Percentiles rank a stretch among this genome's conserved stretches.
phyloP scores from a whole-genome alignment of 2,888 invertebrate genomes.

The Holacanthella duospinosa region DNA sequence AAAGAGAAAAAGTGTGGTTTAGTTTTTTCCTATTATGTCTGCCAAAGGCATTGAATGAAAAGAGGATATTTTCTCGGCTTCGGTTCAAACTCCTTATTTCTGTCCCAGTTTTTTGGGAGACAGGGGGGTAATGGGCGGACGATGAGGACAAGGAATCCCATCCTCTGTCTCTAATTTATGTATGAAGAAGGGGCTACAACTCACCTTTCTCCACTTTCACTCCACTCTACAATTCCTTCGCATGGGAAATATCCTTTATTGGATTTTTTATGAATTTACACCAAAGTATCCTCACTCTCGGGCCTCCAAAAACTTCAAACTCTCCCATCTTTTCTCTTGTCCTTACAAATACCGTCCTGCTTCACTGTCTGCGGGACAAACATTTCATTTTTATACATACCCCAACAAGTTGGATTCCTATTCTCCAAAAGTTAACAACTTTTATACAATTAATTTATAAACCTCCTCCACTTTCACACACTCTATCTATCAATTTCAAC shows the following conservation, averaged over 20 bases:
- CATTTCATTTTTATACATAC: too few relatives aligned
- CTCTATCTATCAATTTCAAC: too few relatives aligned
- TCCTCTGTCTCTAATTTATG: neutral
- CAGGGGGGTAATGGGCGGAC: neutral
- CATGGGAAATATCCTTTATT: neutral
- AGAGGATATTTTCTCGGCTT: too few relatives aligned
- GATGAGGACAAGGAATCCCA: neutral
- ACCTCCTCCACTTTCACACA: too few relatives aligned
- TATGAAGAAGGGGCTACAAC: neutral
- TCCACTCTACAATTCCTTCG: neutral
- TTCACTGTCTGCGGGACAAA: too few relatives aligned
- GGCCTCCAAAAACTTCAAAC: neutral
- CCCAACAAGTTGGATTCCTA: too few relatives aligned
- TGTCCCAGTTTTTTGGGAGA: too few relatives aligned
- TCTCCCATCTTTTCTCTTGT: too few relatives aligned
- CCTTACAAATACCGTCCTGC: too few relatives aligned
- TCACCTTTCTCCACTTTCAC: neutral
- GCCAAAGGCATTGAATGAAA: neutral
- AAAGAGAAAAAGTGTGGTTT: neutral
- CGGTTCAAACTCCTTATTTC: too few relatives aligned
- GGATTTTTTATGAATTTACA: neutral
- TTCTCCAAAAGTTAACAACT: too few relatives aligned
- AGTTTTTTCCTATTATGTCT: neutral
- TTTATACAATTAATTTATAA: too few relatives aligned
- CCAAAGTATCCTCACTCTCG: neutral